Evolutionary conservation across 2,113 vertebrate species (phyloP).

Genomic region (Aphyosemion australe): DNA sequence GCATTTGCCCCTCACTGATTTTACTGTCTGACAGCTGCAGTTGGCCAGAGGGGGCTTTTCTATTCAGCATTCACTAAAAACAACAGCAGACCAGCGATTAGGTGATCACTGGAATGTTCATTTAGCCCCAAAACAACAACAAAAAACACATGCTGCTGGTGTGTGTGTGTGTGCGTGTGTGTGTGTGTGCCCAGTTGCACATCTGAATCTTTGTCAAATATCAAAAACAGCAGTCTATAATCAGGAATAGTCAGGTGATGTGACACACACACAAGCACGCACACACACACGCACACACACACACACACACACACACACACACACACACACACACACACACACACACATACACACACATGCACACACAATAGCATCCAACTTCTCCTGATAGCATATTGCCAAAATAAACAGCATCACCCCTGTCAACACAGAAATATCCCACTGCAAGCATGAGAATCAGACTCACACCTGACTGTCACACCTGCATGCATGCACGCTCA

Average conservation of each 20-base stretch:
- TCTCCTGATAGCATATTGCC: constrained; percentile 51
- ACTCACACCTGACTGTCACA: constrained; percentile 54
- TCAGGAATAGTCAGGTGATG: constrained; percentile 48
- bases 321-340: constrained; percentile 7
- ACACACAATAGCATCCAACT: background rate
- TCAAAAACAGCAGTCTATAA: constrained; percentile 40
- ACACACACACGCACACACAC: too few species aligned
- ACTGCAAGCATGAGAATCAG: constrained; percentile 33
- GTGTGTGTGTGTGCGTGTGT: background rate
- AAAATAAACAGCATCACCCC: constrained; percentile 70
- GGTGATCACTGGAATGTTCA: constrained; percentile 30
- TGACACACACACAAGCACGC: background rate
- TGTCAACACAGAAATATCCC: constrained; percentile 58
- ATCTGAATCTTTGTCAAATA: constrained; percentile 37
- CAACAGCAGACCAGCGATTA: constrained; percentile 52
- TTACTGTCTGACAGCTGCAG: constrained; percentile 54
- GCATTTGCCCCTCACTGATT: constrained; percentile 55
- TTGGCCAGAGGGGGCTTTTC: constrained; percentile 46
- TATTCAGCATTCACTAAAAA: constrained; percentile 26
- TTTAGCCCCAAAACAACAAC: constrained; percentile 20
- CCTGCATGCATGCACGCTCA: too few species aligned
- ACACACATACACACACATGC: constrained; percentile 1
- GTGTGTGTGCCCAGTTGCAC: background rate
- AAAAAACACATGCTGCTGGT: too few species aligned
- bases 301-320: constrained; percentile 5